phyloP scores from a whole-genome alignment of 2,113 vertebrate species.

The Etheostoma cragini region DNA sequence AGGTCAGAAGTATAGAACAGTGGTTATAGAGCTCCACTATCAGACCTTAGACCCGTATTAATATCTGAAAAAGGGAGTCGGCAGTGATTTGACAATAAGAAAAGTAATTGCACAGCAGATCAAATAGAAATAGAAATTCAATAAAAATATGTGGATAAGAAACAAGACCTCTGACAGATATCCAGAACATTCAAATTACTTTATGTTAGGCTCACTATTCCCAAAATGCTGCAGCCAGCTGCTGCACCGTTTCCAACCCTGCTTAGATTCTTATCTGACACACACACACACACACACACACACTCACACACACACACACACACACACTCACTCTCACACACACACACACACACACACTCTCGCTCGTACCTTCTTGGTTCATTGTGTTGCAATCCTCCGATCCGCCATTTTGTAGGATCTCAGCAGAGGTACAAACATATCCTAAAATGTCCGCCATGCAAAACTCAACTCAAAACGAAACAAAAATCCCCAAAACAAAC shows the following conservation, averaged over 20 bases:
- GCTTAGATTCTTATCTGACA: constrained; percentile 3
- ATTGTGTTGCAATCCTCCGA: constrained; percentile 21
- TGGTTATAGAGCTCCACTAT: background rate
- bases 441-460: constrained; percentile 68
- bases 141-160: background rate
- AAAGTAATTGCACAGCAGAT: background rate
- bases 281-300: background rate
- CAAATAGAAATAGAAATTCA: background rate
- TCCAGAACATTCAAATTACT: background rate
- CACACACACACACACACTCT: constrained; percentile 19
- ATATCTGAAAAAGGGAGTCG: background rate
- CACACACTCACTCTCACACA: background rate
- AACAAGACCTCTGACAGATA: background rate
- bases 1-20: background rate
- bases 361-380: constrained; percentile 62
- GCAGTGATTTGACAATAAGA: background rate
- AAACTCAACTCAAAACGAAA: constrained; percentile 4
- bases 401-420: constrained; percentile 75
- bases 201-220: background rate
- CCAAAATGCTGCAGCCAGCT: constrained; percentile 17
- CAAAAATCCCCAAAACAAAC: background rate
- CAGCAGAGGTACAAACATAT: constrained; percentile 42
- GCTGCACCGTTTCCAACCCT: constrained; percentile 4
- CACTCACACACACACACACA: constrained; percentile 27
- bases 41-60: background rate